Evolutionary conservation across 2,888 invertebrate species (phyloP).

Genomic region (Drosophila recens): DNA sequence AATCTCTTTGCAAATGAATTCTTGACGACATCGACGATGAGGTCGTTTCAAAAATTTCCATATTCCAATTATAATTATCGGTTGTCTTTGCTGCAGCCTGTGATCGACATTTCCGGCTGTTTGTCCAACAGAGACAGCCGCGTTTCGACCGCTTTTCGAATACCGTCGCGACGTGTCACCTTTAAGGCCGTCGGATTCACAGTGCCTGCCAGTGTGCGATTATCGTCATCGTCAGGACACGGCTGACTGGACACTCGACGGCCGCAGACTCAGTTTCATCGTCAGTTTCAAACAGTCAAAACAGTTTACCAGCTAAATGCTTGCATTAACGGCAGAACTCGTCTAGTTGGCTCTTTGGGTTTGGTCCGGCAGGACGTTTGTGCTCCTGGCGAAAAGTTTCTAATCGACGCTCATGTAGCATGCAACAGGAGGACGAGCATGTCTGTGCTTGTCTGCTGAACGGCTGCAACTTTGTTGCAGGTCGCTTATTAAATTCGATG

Average conservation of each 20-base stretch:
- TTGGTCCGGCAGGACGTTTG: constrained; percentile 43
- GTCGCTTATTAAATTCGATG: constrained; percentile 26
- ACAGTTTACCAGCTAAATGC: constrained; percentile 57
- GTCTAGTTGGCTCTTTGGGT: constrained; percentile 5
- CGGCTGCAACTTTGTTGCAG: constrained; percentile 40
- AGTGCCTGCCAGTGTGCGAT: constrained; percentile 18
- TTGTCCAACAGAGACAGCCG: constrained; percentile 29
- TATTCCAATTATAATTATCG: constrained; percentile 59
- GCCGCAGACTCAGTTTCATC: constrained; percentile 2
- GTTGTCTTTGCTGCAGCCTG: constrained; percentile 3
- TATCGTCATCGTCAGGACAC: constrained; percentile 18
- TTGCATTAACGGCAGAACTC: constrained; percentile 43
- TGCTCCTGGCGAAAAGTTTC: constrained; percentile 55
- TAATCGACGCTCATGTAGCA: constrained; percentile 50
- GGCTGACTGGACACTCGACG: constrained; percentile 46
- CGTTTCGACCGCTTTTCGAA: constrained; percentile 1
- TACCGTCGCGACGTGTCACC: constrained; percentile 32
- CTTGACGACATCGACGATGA: constrained; percentile 49
- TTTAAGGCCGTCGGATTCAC: constrained; percentile 36
- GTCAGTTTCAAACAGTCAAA: constrained; percentile 13
- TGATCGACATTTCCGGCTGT: constrained; percentile 41
- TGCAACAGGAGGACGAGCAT: constrained; percentile 17
- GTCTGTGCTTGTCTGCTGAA: constrained; percentile 1
- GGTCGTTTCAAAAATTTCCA: constrained; percentile 45
- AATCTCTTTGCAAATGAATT: constrained; percentile 55